Evolutionary conservation across 2,113 vertebrate species (phyloP).

Genomic region (Phaethon lepturus): DNA sequence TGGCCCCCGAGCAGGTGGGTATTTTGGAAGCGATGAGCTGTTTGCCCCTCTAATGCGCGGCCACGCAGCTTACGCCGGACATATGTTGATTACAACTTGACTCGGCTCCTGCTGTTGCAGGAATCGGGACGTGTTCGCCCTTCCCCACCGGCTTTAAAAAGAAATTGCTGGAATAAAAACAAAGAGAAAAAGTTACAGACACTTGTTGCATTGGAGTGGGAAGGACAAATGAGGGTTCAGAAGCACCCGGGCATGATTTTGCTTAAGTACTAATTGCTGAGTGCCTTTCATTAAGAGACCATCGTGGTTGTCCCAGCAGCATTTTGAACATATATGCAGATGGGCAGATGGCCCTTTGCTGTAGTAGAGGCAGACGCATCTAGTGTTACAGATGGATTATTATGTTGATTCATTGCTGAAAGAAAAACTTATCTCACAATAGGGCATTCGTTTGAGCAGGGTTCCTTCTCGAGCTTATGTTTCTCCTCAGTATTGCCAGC

Average conservation of each 20-base stretch:
- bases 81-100: conserved; percentile 62
- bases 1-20: conserved; percentile 61
- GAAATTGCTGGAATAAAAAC: conserved; percentile 33
- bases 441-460: background rate
- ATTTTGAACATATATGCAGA: conserved; percentile 57
- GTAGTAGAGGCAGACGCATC: conserved; percentile 27
- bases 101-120: conserved; percentile 44
- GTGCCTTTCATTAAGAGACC: conserved; percentile 55
- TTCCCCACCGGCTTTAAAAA: background rate
- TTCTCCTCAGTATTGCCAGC: background rate
- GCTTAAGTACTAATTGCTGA: conserved; percentile 55
- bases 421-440: conserved; percentile 61
- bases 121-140: background rate
- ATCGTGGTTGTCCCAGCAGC: background rate
- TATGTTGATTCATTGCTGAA: conserved; percentile 51
- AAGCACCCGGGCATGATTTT: background rate
- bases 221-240: conserved; percentile 30
- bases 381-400: conserved; percentile 70
- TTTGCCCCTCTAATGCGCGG: background rate
- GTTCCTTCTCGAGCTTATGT: conserved; percentile 7
- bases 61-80: background rate
- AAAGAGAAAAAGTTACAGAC: conserved; percentile 48
- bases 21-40: conserved; percentile 48
- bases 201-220: conserved; percentile 45
- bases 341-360: conserved; percentile 71